These are phyloP conservation scores for Solenodon paradoxus DNA, from an alignment of 2,113 vertebrate species.

Conservation along the genomic window DNA sequence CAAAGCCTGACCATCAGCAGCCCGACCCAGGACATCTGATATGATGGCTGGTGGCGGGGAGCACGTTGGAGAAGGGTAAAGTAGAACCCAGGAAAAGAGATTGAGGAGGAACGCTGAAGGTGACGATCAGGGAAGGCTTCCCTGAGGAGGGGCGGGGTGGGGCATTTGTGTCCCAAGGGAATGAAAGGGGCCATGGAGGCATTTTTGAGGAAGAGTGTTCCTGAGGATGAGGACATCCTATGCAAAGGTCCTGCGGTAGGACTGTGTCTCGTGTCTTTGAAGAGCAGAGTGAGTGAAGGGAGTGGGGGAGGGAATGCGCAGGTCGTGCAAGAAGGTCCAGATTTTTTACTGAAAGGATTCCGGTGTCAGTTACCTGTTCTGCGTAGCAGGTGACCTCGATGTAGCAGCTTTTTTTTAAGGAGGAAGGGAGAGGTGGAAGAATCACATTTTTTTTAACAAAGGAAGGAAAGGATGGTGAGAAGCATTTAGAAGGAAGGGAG, in stretches of 20 bases:
- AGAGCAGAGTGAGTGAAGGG: not conserved
- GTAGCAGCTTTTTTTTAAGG: too few species aligned
- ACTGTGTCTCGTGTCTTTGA: not conserved
- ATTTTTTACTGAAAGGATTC: too few species aligned
- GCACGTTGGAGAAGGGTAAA: not conserved
- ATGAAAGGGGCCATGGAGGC: not conserved
- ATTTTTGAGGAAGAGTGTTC: not conserved
- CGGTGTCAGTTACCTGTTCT: too few species aligned
- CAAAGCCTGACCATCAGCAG: not conserved
- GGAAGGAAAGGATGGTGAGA: too few species aligned
- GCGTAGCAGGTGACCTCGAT: too few species aligned
- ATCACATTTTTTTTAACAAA: too few species aligned
- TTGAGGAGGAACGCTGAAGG: too few species aligned
- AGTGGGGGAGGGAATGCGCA: not conserved
- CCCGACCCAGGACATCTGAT: not conserved
- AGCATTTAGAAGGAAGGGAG: too few species aligned
- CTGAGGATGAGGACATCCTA: fast-evolving
- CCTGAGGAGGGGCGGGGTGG: not conserved
- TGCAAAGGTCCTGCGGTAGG: not conserved
- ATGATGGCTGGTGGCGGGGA: not conserved
- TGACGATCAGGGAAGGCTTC: not conserved
- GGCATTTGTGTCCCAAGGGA: not conserved
- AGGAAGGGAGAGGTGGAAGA: too few species aligned
- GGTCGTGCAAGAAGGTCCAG: not conserved
- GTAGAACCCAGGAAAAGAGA: not conserved